phyloP scores from a whole-genome alignment of 2,113 vertebrate genomes.

The Sinocyclocheilus anophthalmus region DNA sequence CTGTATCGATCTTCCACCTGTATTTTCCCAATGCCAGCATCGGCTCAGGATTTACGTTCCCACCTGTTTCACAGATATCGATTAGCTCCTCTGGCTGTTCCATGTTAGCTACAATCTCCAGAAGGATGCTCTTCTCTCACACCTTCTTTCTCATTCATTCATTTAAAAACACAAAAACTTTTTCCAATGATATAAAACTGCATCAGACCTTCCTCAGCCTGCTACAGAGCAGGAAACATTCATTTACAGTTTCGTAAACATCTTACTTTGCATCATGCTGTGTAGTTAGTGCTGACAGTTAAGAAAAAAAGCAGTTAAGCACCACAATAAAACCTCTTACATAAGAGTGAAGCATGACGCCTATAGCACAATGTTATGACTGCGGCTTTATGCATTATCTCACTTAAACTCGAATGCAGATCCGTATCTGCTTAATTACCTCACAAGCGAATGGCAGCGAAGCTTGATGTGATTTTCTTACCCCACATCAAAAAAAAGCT shows the following conservation, averaged over 20 bases:
- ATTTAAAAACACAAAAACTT: background rate
- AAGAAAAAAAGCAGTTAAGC: background rate
- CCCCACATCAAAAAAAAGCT: background rate
- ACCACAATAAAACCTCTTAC: constrained; percentile 11
- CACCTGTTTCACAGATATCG: constrained; percentile 67
- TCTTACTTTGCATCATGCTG: background rate
- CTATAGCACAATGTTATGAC: constrained; percentile 8
- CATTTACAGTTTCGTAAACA: background rate
- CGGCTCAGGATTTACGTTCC: constrained; percentile 66
- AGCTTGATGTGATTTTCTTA: constrained; percentile 19
- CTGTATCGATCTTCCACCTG: constrained; percentile 51
- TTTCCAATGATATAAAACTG: background rate
- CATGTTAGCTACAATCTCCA: constrained; percentile 36
- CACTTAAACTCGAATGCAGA: constrained; percentile 32
- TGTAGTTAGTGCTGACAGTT: background rate
- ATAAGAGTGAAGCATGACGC: background rate
- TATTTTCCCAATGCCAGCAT: constrained; percentile 62
- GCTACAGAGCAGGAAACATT: background rate
- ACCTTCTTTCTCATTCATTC: background rate
- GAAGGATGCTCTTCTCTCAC: background rate
- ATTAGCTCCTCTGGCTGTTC: constrained; percentile 60
- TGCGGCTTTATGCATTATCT: constrained; percentile 20
- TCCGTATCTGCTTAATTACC: constrained; percentile 40
- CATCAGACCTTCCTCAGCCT: background rate
- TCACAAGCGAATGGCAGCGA: constrained; percentile 13